A percentile compares a stretch with the other conserved stretches of the same genome.
Evolutionary conservation across 2,888 invertebrate species (phyloP).

Genomic region (Creontiades dilutus): DNA sequence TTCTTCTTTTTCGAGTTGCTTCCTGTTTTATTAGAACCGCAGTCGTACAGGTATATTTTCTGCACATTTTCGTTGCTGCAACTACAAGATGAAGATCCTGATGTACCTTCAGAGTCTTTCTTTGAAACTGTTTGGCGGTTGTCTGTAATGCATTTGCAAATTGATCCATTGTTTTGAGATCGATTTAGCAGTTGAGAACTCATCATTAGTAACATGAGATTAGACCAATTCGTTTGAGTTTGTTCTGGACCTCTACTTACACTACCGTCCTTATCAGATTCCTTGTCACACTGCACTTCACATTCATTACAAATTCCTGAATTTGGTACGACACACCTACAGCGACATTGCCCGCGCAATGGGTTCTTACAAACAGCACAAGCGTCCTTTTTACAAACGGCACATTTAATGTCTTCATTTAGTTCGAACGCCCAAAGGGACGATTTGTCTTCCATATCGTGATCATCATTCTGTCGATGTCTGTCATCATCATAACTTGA

Average conservation of each 20-base stretch:
- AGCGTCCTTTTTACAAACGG: constrained; percentile 21
- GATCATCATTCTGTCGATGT: not conserved
- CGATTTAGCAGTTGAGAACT: constrained; percentile 39
- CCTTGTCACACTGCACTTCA: not conserved
- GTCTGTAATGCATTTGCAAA: not conserved
- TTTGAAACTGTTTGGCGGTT: not conserved
- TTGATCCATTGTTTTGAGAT: not conserved
- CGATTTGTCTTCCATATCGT: not conserved
- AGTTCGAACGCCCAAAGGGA: not conserved
- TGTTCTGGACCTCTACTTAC: not conserved
- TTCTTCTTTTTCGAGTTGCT: not conserved
- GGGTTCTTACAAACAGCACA: constrained; percentile 57
- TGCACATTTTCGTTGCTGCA: not conserved
- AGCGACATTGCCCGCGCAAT: not conserved
- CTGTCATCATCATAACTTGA: not conserved
- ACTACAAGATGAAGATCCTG: not conserved
- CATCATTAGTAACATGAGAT: constrained; percentile 24
- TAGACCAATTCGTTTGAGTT: not conserved
- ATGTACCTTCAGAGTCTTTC: not conserved
- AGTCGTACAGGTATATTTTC: constrained; percentile 49
- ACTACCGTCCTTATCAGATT: not conserved
- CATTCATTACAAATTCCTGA: constrained; percentile 36
- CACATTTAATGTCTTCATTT: constrained; percentile 10
- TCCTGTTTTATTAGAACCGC: not conserved
- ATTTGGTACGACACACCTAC: constrained; percentile 44